Evolutionary conservation across 2,888 invertebrate genomes (phyloP).

Genomic region (Epicampocera succincta): DNA sequence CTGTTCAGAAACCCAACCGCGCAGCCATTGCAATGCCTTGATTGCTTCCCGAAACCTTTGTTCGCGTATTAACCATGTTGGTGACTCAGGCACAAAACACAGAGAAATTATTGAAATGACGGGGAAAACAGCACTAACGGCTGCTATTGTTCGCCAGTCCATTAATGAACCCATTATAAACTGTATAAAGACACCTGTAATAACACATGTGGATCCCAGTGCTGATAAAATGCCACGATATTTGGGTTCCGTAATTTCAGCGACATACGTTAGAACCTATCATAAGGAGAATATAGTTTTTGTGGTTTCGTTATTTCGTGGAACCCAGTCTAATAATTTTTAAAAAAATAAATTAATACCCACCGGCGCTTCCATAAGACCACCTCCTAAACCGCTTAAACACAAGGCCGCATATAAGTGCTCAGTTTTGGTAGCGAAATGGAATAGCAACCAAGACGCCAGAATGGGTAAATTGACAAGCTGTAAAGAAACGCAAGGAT

Average conservation of each 20-base stretch:
- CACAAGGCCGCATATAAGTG: conserved; percentile 88
- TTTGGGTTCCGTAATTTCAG: conserved; percentile 91
- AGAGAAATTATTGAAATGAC: conserved; percentile 85
- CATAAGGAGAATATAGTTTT: conserved; percentile 8
- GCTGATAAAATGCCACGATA: conserved; percentile 87
- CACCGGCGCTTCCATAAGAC: conserved; percentile 91
- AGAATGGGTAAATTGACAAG: conserved; percentile 88
- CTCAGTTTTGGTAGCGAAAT: conserved; percentile 84
- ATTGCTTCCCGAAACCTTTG: conserved; percentile 86
- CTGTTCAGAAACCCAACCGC: conserved; percentile 87
- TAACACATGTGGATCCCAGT: conserved; percentile 89
- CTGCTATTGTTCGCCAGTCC: conserved; percentile 87
- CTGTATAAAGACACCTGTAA: conserved; percentile 88
- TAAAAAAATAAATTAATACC: conserved; percentile 75
- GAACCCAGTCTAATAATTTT: no score
- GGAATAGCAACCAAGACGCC: conserved; percentile 88
- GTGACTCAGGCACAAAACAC: conserved; percentile 90
- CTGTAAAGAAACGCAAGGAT: conserved; percentile 71
- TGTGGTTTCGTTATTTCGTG: no score
- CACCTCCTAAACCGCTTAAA: conserved; percentile 89
- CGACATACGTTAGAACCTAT: conserved; percentile 90
- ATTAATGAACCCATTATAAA: conserved; percentile 88
- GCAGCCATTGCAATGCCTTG: conserved; percentile 88
- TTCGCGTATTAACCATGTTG: conserved; percentile 89
- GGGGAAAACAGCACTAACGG: conserved; percentile 86